These are phyloP conservation scores for Sphaerodactylus townsendi DNA, from an alignment of 2,113 vertebrate genomes.

Conservation along the genomic window DNA sequence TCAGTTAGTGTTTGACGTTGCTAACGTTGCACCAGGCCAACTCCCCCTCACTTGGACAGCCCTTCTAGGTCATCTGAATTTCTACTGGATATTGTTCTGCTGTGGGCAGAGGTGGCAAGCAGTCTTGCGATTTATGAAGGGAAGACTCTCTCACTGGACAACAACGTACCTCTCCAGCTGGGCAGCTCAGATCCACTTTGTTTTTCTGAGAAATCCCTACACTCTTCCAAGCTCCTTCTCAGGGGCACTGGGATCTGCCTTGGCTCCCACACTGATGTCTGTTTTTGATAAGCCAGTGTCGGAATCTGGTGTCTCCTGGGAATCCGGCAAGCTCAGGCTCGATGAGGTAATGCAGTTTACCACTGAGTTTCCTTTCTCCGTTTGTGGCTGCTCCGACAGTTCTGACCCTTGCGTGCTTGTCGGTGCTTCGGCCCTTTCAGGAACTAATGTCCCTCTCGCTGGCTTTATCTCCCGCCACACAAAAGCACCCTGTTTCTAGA, in stretches of 20 bases:
- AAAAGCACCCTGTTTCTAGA: slow-evolving; percentile 76
- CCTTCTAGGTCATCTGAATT: slow-evolving; percentile 13
- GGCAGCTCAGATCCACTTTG: slow-evolving; percentile 34
- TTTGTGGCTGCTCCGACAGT: slow-evolving; percentile 49
- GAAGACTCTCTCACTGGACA: slow-evolving; percentile 6
- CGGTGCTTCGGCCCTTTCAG: slow-evolving; percentile 68
- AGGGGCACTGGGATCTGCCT: slow-evolving; percentile 60
- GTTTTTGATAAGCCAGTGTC: slow-evolving; percentile 75
- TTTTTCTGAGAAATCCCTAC: slow-evolving; percentile 42
- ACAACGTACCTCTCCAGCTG: slow-evolving; percentile 38
- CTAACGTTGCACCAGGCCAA: slow-evolving; percentile 39
- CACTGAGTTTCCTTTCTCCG: slow-evolving; percentile 69
- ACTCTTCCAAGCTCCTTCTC: slow-evolving; percentile 43
- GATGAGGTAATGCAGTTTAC: slow-evolving; percentile 75
- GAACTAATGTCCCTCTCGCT: slow-evolving; percentile 58
- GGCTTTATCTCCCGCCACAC: slow-evolving; percentile 76
- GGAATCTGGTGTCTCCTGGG: slow-evolving; percentile 73
- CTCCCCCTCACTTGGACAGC: not conserved
- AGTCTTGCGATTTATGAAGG: not conserved
- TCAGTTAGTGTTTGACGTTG: slow-evolving; percentile 58
- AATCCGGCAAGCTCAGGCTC: slow-evolving; percentile 62
- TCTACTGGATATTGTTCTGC: not conserved
- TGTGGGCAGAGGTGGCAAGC: slow-evolving; percentile 4
- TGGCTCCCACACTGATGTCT: slow-evolving; percentile 64
- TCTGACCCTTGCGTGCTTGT: slow-evolving; percentile 59